A percentile compares a stretch with the other conserved stretches of the same genome.
Conservation (phyloP, 2,888 invertebrate genomes). For the Acheta domesticus region DNA sequence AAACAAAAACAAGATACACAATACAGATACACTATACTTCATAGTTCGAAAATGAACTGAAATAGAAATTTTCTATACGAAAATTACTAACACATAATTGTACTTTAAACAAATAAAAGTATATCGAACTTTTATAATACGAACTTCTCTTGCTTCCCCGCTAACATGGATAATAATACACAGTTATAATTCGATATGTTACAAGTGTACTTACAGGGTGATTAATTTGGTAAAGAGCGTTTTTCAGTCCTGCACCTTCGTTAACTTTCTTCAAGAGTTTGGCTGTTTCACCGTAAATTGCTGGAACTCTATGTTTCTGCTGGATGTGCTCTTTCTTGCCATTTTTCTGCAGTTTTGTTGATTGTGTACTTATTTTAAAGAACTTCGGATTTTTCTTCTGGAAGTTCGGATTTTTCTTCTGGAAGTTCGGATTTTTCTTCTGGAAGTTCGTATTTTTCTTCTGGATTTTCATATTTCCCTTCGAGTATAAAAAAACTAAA, state of each 20-base stretch:
- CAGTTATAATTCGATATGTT: background rate
- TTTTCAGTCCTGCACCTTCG: slow-evolving; percentile 52
- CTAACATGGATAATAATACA: slow-evolving; percentile 26
- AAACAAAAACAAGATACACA: background rate
- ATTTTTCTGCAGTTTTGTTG: no score
- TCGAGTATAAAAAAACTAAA: no score
- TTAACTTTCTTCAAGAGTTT: slow-evolving; percentile 66
- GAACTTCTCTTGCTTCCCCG: no score
- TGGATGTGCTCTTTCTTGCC: background rate
- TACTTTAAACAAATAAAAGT: no score
- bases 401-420: no score
- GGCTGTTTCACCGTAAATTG: slow-evolving; percentile 71
- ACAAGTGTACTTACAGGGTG: background rate
- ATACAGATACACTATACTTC: background rate
- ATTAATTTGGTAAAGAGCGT: slow-evolving; percentile 60
- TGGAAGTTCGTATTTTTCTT: no score
- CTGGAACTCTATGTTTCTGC: slow-evolving; percentile 63
- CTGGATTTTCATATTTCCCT: no score
- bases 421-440: no score
- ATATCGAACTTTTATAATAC: no score
- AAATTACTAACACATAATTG: background rate
- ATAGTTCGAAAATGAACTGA: background rate
- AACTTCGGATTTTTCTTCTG: no score
- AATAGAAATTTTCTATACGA: background rate
- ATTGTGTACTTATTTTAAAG: no score